Evolutionary conservation across 2,888 invertebrate genomes (phyloP).

Genomic region (Eristalinus sepulchralis): DNA sequence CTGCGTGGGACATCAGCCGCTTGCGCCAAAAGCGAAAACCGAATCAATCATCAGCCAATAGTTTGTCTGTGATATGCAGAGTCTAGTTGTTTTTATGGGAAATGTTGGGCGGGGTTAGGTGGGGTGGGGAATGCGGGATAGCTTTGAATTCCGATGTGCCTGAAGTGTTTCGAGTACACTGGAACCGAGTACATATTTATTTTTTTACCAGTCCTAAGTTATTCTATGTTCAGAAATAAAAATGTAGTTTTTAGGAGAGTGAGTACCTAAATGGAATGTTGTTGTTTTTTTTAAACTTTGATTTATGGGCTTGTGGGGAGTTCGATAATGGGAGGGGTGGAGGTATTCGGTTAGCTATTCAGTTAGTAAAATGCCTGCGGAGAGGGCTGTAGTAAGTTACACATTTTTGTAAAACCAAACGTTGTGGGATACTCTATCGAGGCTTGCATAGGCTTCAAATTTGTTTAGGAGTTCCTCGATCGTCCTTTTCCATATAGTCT

Average conservation of each 20-base stretch:
- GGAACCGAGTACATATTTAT: slow-evolving; percentile 34
- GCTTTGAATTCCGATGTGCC: slow-evolving; percentile 25
- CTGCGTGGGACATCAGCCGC: background rate
- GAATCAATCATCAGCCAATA: slow-evolving; percentile 60
- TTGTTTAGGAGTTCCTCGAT: too few relatives aligned
- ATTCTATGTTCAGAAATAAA: slow-evolving; percentile 13
- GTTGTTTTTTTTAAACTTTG: background rate
- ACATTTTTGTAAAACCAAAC: too few relatives aligned
- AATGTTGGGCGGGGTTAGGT: background rate
- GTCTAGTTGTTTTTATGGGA: slow-evolving; percentile 9
- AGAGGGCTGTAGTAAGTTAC: too few relatives aligned
- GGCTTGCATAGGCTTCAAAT: too few relatives aligned
- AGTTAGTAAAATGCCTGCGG: too few relatives aligned
- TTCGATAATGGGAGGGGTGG: background rate
- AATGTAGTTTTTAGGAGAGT: slow-evolving; percentile 1
- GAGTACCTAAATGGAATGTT: background rate
- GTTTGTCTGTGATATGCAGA: slow-evolving; percentile 60
- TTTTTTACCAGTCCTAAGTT: slow-evolving; percentile 6
- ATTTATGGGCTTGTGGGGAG: background rate
- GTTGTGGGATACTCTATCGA: too few relatives aligned
- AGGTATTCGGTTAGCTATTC: too few relatives aligned
- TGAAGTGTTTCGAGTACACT: slow-evolving; percentile 15
- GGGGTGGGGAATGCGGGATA: background rate
- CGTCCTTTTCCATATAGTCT: too few relatives aligned
- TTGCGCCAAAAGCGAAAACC: slow-evolving; percentile 45